A percentile compares a stretch with the other conserved stretches of the same genome.
These are phyloP conservation scores for Stegodyphus dumicola DNA, from an alignment of 1,140 invertebrate genomes.

Conservation along the genomic window DNA sequence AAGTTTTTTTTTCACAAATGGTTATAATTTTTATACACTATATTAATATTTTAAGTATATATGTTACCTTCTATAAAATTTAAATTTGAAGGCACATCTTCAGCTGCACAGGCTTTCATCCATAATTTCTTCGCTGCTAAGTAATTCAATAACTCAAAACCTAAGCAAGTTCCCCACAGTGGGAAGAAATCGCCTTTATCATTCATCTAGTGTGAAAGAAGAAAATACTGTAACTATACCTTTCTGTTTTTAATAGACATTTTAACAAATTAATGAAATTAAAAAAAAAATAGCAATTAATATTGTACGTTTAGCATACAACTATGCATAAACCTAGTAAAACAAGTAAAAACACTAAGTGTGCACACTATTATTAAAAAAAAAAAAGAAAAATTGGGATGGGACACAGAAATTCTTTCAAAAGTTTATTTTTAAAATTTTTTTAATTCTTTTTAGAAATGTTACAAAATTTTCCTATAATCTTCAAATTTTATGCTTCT, in stretches of 20 bases:
- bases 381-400: not conserved
- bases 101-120: slow-evolving; percentile 59
- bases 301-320: not conserved
- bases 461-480: too few species aligned
- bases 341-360: not conserved
- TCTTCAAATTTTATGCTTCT: too few species aligned
- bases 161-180: slow-evolving; percentile 88
- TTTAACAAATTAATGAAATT: not conserved
- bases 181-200: slow-evolving; percentile 81
- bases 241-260: not conserved
- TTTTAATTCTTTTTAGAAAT: too few species aligned
- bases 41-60: not conserved
- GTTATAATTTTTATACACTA: too few species aligned
- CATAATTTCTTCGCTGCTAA: slow-evolving; percentile 73
- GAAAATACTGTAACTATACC: not conserved
- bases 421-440: too few species aligned
- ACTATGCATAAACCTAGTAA: not conserved
- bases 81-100: slow-evolving; percentile 74
- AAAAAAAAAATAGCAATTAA: not conserved
- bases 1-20: too few species aligned
- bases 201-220: slow-evolving; percentile 72
- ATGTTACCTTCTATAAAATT: slow-evolving; percentile 74
- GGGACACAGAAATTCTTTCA: too few species aligned
- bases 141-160: slow-evolving; percentile 84
- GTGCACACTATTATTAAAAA: too few species aligned